phyloP scores from a whole-genome alignment of 1,140 invertebrate genomes.

The Aphaenogaster ashmeadi region DNA sequence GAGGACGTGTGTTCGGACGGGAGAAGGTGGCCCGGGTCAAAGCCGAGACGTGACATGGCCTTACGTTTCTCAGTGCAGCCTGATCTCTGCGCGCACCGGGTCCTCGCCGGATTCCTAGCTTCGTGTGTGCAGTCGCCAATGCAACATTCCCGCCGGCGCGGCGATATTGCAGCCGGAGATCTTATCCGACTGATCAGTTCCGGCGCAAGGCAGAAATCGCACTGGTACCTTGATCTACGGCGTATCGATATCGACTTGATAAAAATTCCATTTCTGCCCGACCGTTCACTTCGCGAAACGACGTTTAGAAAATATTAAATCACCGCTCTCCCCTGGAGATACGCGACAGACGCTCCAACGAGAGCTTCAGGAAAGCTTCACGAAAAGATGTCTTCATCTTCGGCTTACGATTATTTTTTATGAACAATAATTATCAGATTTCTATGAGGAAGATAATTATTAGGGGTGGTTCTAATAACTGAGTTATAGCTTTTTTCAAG shows the following conservation, averaged over 20 bases:
- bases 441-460: not conserved
- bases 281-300: conserved; percentile 38
- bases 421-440: not conserved
- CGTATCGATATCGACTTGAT: conserved; percentile 57
- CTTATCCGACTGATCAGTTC: conserved; percentile 53
- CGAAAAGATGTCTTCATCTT: not conserved
- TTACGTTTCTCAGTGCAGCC: conserved; percentile 47
- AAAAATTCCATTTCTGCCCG: conserved; percentile 61
- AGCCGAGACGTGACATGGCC: conserved; percentile 69
- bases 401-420: not conserved
- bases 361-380: not conserved
- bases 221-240: conserved; percentile 40
- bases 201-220: conserved; percentile 28
- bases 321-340: conserved; percentile 8
- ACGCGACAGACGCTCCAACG: not conserved
- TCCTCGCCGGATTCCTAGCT: not conserved
- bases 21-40: conserved; percentile 63
- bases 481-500: no score
- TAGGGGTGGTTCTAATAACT: no score
- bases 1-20: conserved; percentile 72
- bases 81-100: not conserved
- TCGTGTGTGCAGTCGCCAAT: conserved; percentile 34
- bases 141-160: conserved; percentile 49
- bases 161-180: conserved; percentile 59
- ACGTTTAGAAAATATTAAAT: conserved; percentile 58